phyloP scores from a whole-genome alignment of 1,140 invertebrate species.

The Brevipalpus yothersi region DNA sequence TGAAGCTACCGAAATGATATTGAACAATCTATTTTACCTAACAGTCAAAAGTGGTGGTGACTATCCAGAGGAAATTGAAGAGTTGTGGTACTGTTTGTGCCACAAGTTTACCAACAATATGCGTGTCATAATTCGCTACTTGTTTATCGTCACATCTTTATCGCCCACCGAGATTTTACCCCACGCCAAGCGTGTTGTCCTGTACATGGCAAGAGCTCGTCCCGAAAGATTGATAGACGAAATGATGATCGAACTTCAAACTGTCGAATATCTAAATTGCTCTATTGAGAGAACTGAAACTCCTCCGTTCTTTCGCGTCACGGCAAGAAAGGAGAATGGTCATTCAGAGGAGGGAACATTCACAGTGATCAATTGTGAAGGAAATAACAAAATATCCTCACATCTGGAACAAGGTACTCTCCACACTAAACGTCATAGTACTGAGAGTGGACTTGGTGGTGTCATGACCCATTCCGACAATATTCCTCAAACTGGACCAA shows the following conservation, averaged over 20 bases:
- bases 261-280: slow-evolving; percentile 80
- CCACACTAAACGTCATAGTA: slow-evolving; percentile 82
- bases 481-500: slow-evolving; percentile 13
- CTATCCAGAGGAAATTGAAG: slow-evolving; percentile 79
- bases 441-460: slow-evolving; percentile 40
- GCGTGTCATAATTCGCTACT: slow-evolving; percentile 85
- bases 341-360: slow-evolving; percentile 37
- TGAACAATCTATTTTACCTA: slow-evolving; percentile 95
- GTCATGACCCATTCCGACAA: slow-evolving; percentile 8
- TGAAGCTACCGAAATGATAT: slow-evolving; percentile 96
- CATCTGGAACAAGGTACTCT: slow-evolving; percentile 59
- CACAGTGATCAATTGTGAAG: slow-evolving; percentile 8
- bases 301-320: slow-evolving; percentile 82
- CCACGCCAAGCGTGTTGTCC: slow-evolving; percentile 72
- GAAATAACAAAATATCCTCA: slow-evolving; percentile 13
- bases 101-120: slow-evolving; percentile 90
- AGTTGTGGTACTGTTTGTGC: slow-evolving; percentile 81
- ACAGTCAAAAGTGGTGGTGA: slow-evolving; percentile 91
- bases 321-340: slow-evolving; percentile 58
- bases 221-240: slow-evolving; percentile 80
- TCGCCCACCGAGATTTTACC: slow-evolving; percentile 69
- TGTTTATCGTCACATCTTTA: slow-evolving; percentile 87
- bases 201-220: slow-evolving; percentile 66
- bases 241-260: slow-evolving; percentile 74
- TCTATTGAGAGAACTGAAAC: slow-evolving; percentile 87